Evolutionary conservation across 2,797 vertebrate genomes (phyloP), one percentile per base, ranked within the genome.

Genomic region (Hephaestus fuliginosus): DNA sequence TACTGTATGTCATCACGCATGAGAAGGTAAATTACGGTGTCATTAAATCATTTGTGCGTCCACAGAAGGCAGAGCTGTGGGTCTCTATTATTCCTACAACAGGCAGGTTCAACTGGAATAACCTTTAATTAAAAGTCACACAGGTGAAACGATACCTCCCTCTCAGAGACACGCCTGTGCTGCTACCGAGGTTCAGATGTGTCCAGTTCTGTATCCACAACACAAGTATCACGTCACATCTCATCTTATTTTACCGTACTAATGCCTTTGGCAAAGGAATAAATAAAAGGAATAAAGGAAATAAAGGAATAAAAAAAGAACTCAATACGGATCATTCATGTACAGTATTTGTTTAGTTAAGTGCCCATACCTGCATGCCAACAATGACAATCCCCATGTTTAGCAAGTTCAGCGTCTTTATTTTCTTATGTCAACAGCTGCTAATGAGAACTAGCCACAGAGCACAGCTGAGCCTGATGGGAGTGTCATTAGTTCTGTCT

Each of bases 21-120:
- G 8, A 77, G 51, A 57, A 60, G 30, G 68, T 51, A 20, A 80
- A 61, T 79, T 66, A 77, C 52, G 12, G 12, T n/a, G 14, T 52
- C 25, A 39, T 60, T 63, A 63, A 81, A 62, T 39, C 33, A 71
- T 76, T 88, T 46, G 79, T 46, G 41, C 0, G 2, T 17, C 15
- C 41, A 55, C 62, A 52, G 62, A n/a, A 65, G 69, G 68, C 6
- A 41, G 57, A 60, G 65, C n/a, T n/a, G 55, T 63, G 57, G 60
- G 30, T 43, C n/a, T 5, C 43, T 71, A 25, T 11, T 72, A 36
- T 62, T 60, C 11, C 68, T 55, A 70, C 36, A 6, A 22, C 2
- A 17, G 55, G 39, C 5, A 1, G 20, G 46, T 65, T 77, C 43
- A 68, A 44, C 72, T 33, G 52, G 60, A 74, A 60, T 41, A 67